Conservation (phyloP, 2,888 invertebrate genomes). For the Euzetes globulus region DNA sequence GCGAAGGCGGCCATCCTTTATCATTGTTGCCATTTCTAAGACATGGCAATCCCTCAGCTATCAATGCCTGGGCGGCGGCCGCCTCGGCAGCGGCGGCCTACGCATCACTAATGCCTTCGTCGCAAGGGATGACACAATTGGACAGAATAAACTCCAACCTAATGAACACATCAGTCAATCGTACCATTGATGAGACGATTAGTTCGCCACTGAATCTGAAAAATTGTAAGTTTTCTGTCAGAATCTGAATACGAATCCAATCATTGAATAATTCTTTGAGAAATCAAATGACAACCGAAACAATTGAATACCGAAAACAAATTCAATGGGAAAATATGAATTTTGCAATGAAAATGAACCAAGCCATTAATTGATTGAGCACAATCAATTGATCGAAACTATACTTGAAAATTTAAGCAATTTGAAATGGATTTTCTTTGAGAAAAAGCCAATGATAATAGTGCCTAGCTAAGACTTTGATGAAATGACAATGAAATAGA, state of each 20-base stretch:
- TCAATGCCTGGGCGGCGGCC: slow-evolving; percentile 31
- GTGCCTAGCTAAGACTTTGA: no score
- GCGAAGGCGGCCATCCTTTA: not conserved
- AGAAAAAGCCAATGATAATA: no score
- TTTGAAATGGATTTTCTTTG: no score
- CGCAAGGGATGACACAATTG: not conserved
- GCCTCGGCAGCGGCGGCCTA: slow-evolving; percentile 28
- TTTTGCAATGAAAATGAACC: no score
- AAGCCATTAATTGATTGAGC: no score
- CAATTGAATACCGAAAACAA: no score
- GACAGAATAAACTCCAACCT: not conserved
- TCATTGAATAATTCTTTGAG: not conserved
- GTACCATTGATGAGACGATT: not conserved
- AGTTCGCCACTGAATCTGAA: slow-evolving; percentile 12
- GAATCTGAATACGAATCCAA: not conserved
- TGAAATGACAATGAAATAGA: no score
- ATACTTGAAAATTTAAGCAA: no score
- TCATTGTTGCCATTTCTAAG: slow-evolving; percentile 11
- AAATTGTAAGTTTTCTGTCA: slow-evolving; percentile 7
- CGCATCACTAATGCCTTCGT: slow-evolving; percentile 23
- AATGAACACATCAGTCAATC: not conserved
- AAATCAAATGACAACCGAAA: no score
- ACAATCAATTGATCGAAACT: no score
- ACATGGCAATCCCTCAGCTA: slow-evolving; percentile 13
- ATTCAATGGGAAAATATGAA: no score